Base-by-base conservation (phyloP, 1,140 invertebrate species). In the Tribolium madens region DNA sequence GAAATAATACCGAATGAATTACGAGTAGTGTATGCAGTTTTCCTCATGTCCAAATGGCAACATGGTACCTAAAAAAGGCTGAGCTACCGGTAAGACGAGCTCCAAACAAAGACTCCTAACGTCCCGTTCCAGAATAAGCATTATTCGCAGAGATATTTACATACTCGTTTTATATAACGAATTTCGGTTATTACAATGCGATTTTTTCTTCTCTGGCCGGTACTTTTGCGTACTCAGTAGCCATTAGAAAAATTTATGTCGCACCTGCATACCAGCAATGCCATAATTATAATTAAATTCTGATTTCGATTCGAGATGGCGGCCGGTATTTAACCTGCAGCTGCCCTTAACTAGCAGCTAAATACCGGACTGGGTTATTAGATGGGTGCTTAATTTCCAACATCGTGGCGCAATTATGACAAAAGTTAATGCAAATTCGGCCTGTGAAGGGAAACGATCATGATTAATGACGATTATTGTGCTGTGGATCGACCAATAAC, bases 1-100 rank as follows among this genome's bases (percentile, higher is more conserved):
- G 21, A 64, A 31, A 64, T 64, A 64, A 64, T 33, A 33, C 21
- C 57, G 3, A 64, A 26, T 64, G 57, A 64, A 64, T 64, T 64
- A 64, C 57, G 57, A 64, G 21, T 7, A 33, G 13, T 57, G 18
- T 26, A 64, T 77, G 71, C 76, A 77, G 76, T 70, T 80, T 80
- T 80, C 78, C 73, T 78, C 64, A 46, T 78, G 79, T 80, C 79
- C 79, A 80, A 79, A 79, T 79, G 75, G 78, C 78, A 72, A 78
- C 33, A 71, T 50, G 76, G 75, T 76, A 69, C 60, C 48, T 72
- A 75, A 76, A 80, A 78, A 75, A 78, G 14, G 13, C 46, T 3
- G 17, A 68, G 70, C 50, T 77, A 80, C 79, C 79, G 79, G 79
- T 80, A 78, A 46, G 79, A 80, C 79, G 48, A 73, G 79, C 78